These are phyloP conservation scores for Aphidius gifuensis DNA, from an alignment of 1,140 invertebrate species.

Conservation along the genomic window DNA sequence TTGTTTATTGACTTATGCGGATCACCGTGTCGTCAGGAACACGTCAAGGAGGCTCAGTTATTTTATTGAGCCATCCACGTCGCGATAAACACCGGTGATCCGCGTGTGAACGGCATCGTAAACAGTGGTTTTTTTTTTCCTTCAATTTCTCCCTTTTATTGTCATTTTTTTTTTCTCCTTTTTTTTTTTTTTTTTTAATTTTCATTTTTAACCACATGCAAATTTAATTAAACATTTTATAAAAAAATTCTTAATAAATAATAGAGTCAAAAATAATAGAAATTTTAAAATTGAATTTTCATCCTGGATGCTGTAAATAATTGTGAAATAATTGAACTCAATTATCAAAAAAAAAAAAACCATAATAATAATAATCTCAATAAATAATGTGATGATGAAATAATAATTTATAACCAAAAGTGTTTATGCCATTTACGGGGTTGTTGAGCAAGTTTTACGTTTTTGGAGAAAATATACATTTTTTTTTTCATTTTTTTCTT, in stretches of 20 bases:
- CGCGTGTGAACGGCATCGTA: constrained; percentile 32
- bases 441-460: too few species aligned
- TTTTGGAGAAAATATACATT: too few species aligned
- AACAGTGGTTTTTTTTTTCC: constrained; percentile 41
- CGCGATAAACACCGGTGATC: constrained; percentile 22
- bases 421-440: too few species aligned
- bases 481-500: too few species aligned
- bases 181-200: constrained; percentile 6
- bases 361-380: too few species aligned
- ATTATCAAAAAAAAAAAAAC: too few species aligned
- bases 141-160: constrained; percentile 34
- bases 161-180: constrained; percentile 14
- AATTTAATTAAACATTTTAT: neutral
- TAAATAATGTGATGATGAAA: too few species aligned
- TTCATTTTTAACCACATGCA: neutral
- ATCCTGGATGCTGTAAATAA: neutral
- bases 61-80: constrained; percentile 13
- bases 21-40: constrained; percentile 27
- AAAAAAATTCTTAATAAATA: too few species aligned
- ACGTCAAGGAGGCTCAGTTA: constrained; percentile 31
- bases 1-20: constrained; percentile 24
- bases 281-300: neutral
- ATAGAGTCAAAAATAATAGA: too few species aligned
- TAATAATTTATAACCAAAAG: too few species aligned
- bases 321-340: neutral